Base-by-base conservation (phyloP, 2,888 invertebrate species). In the Pocota personata region DNA sequence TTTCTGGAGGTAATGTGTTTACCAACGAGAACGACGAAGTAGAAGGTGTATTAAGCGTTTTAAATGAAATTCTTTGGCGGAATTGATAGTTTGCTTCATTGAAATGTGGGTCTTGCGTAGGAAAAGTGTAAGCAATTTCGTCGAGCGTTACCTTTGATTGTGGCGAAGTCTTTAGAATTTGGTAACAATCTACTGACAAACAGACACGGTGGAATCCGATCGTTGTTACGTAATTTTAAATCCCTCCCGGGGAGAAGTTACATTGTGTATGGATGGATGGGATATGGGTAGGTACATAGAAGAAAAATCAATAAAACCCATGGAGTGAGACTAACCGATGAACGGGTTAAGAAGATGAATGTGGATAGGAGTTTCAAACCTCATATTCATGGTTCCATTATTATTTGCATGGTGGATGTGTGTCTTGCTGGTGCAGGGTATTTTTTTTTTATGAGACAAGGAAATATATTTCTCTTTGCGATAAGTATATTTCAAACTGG, bases 1-100 rank as follows among this genome's bases (percentile, higher is more conserved):
- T 80, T 76, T 84, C 84, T 84, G 75, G 40, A 71, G 84, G 71
- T 80, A 76, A 83, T 64, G 84, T 84, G 75, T 84, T 84, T 84
- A 82, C 82, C 57, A 48, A 35, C 30, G 27, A 24, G 16, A 72
- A 71, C 66, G 35, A 67, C 57, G 37, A 67, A 24, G 46, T 0
- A 62, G 84, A 58, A 71, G 69, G 80, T 84, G 69, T 84, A 80
- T 80, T 84, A 80, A 80, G 84, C 69, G 50, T 80, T 76, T 64
- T 66, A 80, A 80, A 84, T 76, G 75, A 71, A 84, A 79, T 84
- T 76, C 80, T 58, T 71, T 75, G 80, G 64, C 55, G 80, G 75
- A 83, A 79, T 79, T 83, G 83, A 83, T 83, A 79, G 83, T 73
- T 82, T 83, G 60, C 62, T 57, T 66, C 66, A 58, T 71, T 71